These are phyloP conservation scores for Ciconia maguari DNA, from an alignment of 2,113 vertebrate genomes.

Conservation along the genomic window DNA sequence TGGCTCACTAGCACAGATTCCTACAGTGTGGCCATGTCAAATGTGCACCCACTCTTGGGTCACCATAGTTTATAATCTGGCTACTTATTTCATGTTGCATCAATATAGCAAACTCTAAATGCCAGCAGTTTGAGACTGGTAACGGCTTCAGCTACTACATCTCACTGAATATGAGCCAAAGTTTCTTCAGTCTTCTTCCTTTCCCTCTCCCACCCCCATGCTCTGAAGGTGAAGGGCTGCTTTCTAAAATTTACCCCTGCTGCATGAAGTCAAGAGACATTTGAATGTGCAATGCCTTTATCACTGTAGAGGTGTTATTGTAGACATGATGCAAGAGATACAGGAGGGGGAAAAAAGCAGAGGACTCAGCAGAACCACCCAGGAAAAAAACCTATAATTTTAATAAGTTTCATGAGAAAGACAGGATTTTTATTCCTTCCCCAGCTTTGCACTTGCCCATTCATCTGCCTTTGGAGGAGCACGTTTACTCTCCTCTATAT, in stretches of 20 bases:
- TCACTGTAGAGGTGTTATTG: neutral
- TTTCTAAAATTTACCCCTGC: neutral
- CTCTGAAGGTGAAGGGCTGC: neutral
- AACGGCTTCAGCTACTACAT: neutral
- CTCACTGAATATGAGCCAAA: neutral
- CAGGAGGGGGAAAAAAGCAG: neutral
- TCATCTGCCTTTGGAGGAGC: neutral
- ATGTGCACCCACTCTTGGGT: neutral
- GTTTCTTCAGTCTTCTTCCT: neutral
- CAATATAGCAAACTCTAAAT: neutral
- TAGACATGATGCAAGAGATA: neutral
- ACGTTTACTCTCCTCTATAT: neutral
- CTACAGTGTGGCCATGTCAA: neutral
- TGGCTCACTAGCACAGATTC: neutral
- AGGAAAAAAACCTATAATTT: neutral
- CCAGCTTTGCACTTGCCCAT: neutral
- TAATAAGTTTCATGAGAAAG: neutral
- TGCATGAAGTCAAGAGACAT: neutral
- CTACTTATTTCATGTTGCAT: fast-evolving
- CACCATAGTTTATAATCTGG: neutral
- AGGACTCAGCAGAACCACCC: neutral
- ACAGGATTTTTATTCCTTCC: neutral
- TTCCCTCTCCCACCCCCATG: neutral
- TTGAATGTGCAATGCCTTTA: neutral
- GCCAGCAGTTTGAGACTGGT: neutral